These are phyloP conservation scores for Orestias chungarensis DNA, from an alignment of 2,797 vertebrate genomes.

Conservation along the genomic window DNA sequence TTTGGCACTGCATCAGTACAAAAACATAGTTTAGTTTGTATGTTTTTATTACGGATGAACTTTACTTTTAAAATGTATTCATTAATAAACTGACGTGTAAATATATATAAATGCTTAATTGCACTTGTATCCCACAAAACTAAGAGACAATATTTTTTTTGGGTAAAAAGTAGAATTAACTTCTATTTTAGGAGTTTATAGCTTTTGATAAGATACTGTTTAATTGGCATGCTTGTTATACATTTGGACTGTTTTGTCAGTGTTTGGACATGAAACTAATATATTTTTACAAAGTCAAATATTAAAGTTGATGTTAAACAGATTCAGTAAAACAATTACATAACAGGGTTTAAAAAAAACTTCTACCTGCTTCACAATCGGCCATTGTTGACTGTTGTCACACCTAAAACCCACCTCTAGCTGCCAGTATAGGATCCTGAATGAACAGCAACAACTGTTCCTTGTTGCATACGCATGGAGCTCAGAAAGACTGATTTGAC, in stretches of 20 bases:
- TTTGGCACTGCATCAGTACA: neutral
- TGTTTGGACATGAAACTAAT: neutral
- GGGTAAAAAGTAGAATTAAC: neutral
- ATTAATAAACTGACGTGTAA: neutral
- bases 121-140: neutral
- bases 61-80: neutral
- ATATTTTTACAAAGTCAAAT: neutral
- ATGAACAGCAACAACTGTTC: neutral
- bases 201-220: too few species aligned
- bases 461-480: neutral
- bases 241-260: neutral
- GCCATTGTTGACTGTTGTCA: neutral
- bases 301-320: neutral
- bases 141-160: neutral
- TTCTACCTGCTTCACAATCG: neutral
- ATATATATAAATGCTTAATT: neutral
- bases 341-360: neutral
- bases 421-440: neutral
- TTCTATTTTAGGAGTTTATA: neutral
- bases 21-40: neutral
- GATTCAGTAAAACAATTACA: neutral
- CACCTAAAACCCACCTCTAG: constrained; percentile 2
- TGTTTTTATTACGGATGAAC: neutral
- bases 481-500: neutral
- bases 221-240: neutral